Evolutionary conservation across 2,888 invertebrate genomes (phyloP).

Genomic region (Smittia aterrima): DNA sequence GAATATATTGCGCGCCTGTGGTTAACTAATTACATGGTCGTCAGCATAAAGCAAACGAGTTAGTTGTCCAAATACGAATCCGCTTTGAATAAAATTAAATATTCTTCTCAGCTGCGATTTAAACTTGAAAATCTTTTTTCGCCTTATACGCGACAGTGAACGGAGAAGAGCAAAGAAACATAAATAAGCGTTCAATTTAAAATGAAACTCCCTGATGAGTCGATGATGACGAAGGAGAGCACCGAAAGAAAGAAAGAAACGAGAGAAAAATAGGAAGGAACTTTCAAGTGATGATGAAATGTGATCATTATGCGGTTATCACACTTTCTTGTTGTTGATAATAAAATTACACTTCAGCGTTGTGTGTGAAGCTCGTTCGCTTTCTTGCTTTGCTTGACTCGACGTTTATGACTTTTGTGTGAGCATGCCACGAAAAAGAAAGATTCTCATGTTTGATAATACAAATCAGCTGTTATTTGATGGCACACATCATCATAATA

Average conservation of each 20-base stretch:
- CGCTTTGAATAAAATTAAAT: background rate
- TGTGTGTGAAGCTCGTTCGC: background rate
- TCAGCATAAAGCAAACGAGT: no score
- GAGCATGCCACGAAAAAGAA: no score
- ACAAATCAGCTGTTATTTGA: slow-evolving; percentile 27
- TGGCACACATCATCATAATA: slow-evolving; percentile 21
- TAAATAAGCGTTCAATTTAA: background rate
- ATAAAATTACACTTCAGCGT: background rate
- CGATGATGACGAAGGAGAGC: background rate
- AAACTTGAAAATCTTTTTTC: background rate
- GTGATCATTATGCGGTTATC: slow-evolving; percentile 33
- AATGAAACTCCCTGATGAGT: background rate
- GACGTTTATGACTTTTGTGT: no score
- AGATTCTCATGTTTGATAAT: background rate
- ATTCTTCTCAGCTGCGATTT: background rate
- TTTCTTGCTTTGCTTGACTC: background rate
- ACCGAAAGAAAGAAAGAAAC: no score
- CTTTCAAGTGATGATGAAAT: background rate
- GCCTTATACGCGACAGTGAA: background rate
- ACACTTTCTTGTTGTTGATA: slow-evolving; percentile 15
- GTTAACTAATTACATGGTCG: no score
- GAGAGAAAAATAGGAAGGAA: no score
- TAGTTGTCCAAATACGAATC: background rate
- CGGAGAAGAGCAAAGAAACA: background rate
- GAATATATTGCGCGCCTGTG: no score